Conservation (phyloP, 2,797 vertebrate species). For the Diplodus puntazzo region DNA sequence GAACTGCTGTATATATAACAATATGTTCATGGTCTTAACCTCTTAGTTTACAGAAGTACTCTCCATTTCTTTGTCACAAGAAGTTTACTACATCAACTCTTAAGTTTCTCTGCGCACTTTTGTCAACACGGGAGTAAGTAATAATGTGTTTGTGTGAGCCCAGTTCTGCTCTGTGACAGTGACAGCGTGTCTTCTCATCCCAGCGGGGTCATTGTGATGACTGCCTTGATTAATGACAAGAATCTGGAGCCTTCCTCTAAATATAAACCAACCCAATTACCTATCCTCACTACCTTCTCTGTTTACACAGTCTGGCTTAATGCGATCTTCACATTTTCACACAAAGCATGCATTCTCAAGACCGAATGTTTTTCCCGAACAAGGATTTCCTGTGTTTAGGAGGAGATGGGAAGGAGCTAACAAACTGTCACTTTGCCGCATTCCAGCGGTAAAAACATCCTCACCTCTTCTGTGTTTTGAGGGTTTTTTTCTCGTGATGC, state of each 20-base stretch:
- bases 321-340: constrained; percentile 68
- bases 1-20: constrained; percentile 51
- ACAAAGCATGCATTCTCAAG: constrained; percentile 63
- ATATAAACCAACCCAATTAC: constrained; percentile 79
- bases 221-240: constrained; percentile 57
- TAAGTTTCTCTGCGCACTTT: neutral
- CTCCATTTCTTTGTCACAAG: constrained; percentile 1
- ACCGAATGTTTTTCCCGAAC: constrained; percentile 35
- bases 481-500: constrained; percentile 14
- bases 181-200: constrained; percentile 40
- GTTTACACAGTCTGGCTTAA: constrained; percentile 65
- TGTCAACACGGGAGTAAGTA: constrained; percentile 22
- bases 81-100: neutral
- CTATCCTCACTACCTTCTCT: constrained; percentile 70
- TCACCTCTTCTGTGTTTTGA: constrained; percentile 37
- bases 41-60: neutral
- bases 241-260: constrained; percentile 68
- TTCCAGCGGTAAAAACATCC: constrained; percentile 44
- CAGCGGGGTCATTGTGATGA: constrained; percentile 55
- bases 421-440: constrained; percentile 48
- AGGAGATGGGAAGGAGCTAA: constrained; percentile 44
- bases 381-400: constrained; percentile 74
- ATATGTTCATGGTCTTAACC: constrained; percentile 15
- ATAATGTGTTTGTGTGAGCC: constrained; percentile 30
- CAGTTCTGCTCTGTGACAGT: constrained; percentile 12